Conservation (phyloP, 2,797 vertebrate species). For the Myripristis murdjan region DNA sequence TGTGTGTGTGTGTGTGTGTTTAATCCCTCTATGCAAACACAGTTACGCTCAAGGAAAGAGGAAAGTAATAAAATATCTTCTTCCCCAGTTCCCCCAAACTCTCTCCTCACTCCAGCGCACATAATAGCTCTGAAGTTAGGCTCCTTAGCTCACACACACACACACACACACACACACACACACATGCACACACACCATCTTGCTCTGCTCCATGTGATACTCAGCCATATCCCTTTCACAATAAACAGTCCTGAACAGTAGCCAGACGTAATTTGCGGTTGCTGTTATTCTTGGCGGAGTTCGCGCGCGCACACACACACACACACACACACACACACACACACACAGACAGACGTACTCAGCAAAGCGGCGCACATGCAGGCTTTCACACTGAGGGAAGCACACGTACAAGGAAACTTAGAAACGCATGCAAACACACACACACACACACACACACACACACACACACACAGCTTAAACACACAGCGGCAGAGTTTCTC, state of each 20-base stretch:
- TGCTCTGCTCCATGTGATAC: slow-evolving; percentile 32
- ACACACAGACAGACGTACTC: no score
- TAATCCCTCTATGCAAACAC: neutral
- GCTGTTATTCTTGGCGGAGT: slow-evolving; percentile 42
- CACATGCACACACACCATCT: slow-evolving; percentile 7
- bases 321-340: slow-evolving; percentile 11
- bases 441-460: slow-evolving; percentile 18
- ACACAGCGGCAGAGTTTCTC: slow-evolving; percentile 49
- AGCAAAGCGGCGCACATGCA: neutral
- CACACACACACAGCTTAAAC: slow-evolving; percentile 2
- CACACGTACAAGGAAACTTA: slow-evolving; percentile 12
- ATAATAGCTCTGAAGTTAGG: no score
- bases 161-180: slow-evolving; percentile 6
- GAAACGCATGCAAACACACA: slow-evolving; percentile 10
- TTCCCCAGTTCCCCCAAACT: neutral
- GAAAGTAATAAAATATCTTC: slow-evolving; percentile 2
- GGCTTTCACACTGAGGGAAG: neutral
- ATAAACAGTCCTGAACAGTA: slow-evolving; percentile 61
- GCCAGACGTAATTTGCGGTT: slow-evolving; percentile 60
- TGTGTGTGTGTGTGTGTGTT: slow-evolving; percentile 6
- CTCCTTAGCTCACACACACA: neutral
- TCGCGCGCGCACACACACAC: neutral
- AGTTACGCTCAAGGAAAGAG: neutral
- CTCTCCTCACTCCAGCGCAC: neutral
- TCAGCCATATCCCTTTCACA: slow-evolving; percentile 47